Evolutionary conservation across 2,888 invertebrate species (phyloP), one percentile per base, ranked within the genome.

Genomic region (Macrosiphum euphorbiae): DNA sequence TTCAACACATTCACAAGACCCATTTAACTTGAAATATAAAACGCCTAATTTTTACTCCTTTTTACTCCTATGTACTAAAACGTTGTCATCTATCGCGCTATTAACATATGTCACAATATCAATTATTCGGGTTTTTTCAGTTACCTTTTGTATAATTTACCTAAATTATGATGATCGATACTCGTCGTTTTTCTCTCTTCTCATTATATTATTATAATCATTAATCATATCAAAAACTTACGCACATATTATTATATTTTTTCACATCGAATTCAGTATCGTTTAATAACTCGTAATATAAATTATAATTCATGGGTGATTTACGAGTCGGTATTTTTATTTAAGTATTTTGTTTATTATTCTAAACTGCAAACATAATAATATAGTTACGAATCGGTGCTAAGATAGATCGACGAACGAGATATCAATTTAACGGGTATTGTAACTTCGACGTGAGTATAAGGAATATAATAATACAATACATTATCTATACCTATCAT

Each of bases 291-390:
- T n/a, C n/a, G 47, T 47, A 47, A n/a, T 5, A 67, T 67, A 67
- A 67, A 16, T 67, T 67, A 67, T n/a, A n/a, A n/a, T 67, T 67
- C 5, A 67, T n/a, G n/a, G 13, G 4, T 67, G n/a, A n/a, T n/a
- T n/a, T 61, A 61, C 13, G 28, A 61, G 28, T 61, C 28, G n/a
- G 61, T n/a, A n/a, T 61, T 67, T 67, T 67, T 4, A n/a, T n/a
- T 67, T n/a, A n/a, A n/a, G n/a, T 67, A 67, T 67, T n/a, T n/a
- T n/a, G 67, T 67, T 67, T 67, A 67, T n/a, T 67, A 67, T 67
- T 67, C n/a, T 67, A n/a, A 67, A 67, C n/a, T 67, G n/a, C 67
- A 16, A n/a, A 67, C 5, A 16, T 67, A n/a, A 50, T n/a, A n/a
- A 44, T 44, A 47, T 47, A 52, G 52, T 20, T 61, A n/a, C n/a